Evolutionary conservation across 2,113 vertebrate species (phyloP).

Genomic region (Leucosticte australis): DNA sequence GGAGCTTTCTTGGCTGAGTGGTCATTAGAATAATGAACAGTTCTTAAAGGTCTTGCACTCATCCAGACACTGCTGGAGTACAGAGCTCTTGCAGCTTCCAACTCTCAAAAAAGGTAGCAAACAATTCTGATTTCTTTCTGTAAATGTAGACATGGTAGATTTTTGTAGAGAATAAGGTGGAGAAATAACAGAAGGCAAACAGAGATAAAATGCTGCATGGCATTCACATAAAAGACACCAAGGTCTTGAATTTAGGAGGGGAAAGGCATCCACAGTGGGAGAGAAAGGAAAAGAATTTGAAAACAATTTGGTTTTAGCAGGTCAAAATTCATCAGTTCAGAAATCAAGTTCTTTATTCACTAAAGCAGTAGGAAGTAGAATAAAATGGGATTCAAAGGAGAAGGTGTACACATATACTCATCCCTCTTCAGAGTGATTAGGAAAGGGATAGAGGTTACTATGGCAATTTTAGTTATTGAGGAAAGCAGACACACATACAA

Average conservation of each 20-base stretch:
- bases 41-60: not conserved
- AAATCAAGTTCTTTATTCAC: not conserved
- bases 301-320: not conserved
- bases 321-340: not conserved
- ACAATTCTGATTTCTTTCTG: not conserved
- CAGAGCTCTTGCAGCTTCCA: not conserved
- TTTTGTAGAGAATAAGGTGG: not conserved
- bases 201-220: not conserved
- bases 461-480: fast-evolving
- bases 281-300: not conserved
- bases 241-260: not conserved
- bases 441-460: not conserved
- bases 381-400: not conserved
- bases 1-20: not conserved
- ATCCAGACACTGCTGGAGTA: not conserved
- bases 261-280: not conserved
- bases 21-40: not conserved
- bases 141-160: not conserved
- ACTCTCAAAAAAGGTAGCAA: not conserved
- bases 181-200: not conserved
- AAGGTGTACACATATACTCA: not conserved
- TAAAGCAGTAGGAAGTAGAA: not conserved
- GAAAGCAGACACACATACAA: not conserved
- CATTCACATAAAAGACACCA: not conserved
- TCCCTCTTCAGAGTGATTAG: not conserved